phyloP scores from a whole-genome alignment of 2,113 vertebrate genomes.

The Desmodus rotundus region DNA sequence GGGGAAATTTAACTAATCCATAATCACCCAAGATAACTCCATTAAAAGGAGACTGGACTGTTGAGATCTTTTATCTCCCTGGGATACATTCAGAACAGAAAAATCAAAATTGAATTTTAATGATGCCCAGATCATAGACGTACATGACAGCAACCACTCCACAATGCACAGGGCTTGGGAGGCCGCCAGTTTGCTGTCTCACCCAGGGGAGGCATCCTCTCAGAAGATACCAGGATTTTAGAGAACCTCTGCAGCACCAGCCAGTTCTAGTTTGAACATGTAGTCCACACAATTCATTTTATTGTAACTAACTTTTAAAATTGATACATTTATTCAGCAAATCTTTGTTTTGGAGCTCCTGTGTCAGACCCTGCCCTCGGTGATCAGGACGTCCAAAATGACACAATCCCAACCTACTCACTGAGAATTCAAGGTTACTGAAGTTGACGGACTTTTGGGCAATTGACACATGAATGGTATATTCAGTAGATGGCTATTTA shows the following conservation, averaged over 20 bases:
- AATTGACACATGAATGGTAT: neutral
- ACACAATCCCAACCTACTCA: neutral
- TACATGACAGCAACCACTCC: neutral
- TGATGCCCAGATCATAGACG: neutral
- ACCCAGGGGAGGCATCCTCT: neutral
- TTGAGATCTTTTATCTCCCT: neutral
- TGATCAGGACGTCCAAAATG: neutral
- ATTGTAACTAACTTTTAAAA: neutral
- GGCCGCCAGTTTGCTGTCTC: neutral
- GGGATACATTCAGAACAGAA: neutral
- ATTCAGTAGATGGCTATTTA: neutral
- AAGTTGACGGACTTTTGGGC: neutral
- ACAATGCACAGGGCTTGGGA: neutral
- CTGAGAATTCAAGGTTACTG: neutral
- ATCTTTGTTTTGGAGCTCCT: neutral
- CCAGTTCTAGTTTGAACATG: neutral
- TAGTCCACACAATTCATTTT: neutral
- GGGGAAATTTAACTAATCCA: neutral
- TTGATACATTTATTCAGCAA: neutral
- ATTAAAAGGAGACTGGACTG: neutral
- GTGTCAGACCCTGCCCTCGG: neutral
- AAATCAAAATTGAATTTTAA: slow-evolving; percentile 1
- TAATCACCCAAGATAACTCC: neutral
- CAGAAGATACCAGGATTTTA: neutral
- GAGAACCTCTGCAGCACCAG: neutral